A percentile compares a stretch with the other conserved stretches of the same genome.
Conservation (phyloP, 2,113 vertebrate species). For the Egretta garzetta region DNA sequence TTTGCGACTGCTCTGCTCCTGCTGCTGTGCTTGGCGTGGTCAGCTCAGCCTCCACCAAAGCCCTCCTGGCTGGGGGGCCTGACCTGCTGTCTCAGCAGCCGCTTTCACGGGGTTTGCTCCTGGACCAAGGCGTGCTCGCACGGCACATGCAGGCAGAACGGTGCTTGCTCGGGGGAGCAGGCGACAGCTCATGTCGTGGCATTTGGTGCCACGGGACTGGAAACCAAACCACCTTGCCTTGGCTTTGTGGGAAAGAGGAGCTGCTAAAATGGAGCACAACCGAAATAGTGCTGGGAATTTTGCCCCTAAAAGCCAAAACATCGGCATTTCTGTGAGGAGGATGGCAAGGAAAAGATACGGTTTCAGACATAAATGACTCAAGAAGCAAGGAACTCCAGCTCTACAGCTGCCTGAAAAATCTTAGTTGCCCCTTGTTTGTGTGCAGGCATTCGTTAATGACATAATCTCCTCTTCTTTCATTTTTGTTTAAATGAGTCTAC, state of each 20-base stretch:
- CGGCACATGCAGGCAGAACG: fast-evolving
- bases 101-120: background rate
- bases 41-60: background rate
- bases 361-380: background rate
- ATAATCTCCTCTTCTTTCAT: background rate
- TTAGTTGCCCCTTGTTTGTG: background rate
- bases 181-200: background rate
- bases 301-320: background rate
- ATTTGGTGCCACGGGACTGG: background rate
- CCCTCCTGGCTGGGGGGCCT: background rate
- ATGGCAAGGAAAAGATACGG: background rate
- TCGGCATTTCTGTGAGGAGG: background rate
- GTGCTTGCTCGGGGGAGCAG: background rate
- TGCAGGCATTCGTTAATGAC: background rate
- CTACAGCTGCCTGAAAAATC: background rate
- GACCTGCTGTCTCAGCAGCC: background rate
- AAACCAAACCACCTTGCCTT: background rate
- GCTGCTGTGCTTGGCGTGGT: background rate
- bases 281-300: background rate
- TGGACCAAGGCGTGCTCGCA: background rate
- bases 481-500: constrained; percentile 26
- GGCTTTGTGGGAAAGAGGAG: background rate
- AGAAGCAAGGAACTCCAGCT: background rate
- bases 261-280: background rate
- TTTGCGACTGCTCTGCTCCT: background rate